Conservation (phyloP, 2,888 invertebrate genomes). For the Leucoptera coffeella region DNA sequence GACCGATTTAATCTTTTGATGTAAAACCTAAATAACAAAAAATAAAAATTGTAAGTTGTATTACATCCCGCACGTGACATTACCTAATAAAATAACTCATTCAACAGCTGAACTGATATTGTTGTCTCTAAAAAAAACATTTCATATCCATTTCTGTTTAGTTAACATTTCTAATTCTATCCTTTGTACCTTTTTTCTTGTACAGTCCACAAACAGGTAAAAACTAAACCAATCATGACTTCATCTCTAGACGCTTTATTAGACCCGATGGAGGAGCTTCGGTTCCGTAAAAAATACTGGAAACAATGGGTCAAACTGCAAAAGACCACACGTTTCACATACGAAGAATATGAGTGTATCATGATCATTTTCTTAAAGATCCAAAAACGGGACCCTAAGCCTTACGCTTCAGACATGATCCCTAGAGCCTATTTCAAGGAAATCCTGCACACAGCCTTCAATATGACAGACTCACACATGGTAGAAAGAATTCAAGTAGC, state of each 20-base stretch:
- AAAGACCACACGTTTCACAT: constrained; percentile 52
- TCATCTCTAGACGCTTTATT: constrained; percentile 52
- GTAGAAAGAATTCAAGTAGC: constrained; percentile 59
- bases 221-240: constrained; percentile 26
- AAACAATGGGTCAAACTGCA: constrained; percentile 46
- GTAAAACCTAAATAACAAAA: too few relatives aligned
- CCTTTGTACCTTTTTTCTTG: too few relatives aligned
- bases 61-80: too few relatives aligned
- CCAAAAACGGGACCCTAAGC: constrained; percentile 38
- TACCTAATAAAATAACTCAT: too few relatives aligned
- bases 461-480: constrained; percentile 65
- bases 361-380: constrained; percentile 48
- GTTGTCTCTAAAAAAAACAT: too few relatives aligned
- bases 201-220: too few relatives aligned
- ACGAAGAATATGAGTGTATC: constrained; percentile 55
- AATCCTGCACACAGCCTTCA: constrained; percentile 57
- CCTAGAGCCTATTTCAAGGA: constrained; percentile 57
- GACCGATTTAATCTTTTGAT: too few relatives aligned
- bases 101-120: too few relatives aligned
- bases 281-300: constrained; percentile 56
- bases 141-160: too few relatives aligned
- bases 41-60: too few relatives aligned
- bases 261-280: constrained; percentile 60
- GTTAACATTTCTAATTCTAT: too few relatives aligned
- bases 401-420: constrained; percentile 27